Percentiles rank a stretch among this genome's conserved stretches.
Evolutionary conservation across 2,797 vertebrate genomes (phyloP).

Genomic region (Hirundo rustica): DNA sequence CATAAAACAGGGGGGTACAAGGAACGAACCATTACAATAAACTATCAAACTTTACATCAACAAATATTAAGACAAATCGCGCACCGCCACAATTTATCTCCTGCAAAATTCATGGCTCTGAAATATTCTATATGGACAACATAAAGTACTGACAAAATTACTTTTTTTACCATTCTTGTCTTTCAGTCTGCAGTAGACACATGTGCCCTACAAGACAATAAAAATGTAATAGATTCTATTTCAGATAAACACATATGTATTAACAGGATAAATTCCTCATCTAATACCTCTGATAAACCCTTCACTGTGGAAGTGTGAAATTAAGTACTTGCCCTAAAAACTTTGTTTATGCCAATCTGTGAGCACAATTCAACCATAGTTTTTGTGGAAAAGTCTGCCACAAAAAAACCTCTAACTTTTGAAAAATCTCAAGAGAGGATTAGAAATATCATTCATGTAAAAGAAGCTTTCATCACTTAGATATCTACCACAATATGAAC

Average conservation of each 20-base stretch:
- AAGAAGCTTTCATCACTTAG: neutral
- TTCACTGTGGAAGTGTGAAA: neutral
- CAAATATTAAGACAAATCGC: too few species aligned
- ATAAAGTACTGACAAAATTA: neutral
- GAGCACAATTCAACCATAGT: neutral
- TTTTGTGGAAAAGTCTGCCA: neutral
- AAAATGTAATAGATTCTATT: neutral
- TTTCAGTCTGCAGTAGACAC: neutral
- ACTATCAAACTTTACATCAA: too few species aligned
- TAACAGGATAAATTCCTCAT: neutral
- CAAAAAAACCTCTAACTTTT: neutral
- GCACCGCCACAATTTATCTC: too few species aligned
- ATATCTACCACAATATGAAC: neutral
- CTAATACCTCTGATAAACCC: neutral
- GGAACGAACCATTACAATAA: too few species aligned
- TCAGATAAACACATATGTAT: neutral
- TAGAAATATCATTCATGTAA: neutral
- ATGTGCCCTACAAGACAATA: neutral
- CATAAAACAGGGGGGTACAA: too few species aligned
- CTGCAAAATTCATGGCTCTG: neutral
- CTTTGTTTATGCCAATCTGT: neutral
- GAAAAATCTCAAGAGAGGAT: neutral
- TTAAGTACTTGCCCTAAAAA: neutral
- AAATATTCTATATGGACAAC: neutral
- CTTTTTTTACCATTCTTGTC: neutral